phyloP scores from a whole-genome alignment of 1,140 invertebrate species.

The Varroa destructor region DNA sequence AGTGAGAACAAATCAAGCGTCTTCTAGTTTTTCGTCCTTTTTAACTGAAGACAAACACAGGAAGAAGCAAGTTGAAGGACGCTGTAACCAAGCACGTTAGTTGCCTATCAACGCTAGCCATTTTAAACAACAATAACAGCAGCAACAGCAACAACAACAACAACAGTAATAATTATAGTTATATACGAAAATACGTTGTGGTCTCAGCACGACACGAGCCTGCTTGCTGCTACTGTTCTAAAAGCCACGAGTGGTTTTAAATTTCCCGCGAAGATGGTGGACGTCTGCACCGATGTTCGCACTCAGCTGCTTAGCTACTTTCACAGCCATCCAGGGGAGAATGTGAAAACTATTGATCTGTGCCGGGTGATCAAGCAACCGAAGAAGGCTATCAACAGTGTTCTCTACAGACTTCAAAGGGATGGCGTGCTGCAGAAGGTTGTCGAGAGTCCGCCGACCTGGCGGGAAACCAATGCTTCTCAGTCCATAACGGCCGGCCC shows the following conservation, averaged over 20 bases:
- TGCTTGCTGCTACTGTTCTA: not conserved
- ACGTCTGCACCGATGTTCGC: slow-evolving; percentile 24
- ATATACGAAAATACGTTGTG: not conserved
- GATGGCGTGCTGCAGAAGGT: slow-evolving; percentile 36
- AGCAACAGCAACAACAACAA: not conserved
- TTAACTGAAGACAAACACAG: too few relatives aligned
- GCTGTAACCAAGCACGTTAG: too few relatives aligned
- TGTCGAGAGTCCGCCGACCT: slow-evolving; percentile 34
- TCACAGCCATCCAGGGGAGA: slow-evolving; percentile 25
- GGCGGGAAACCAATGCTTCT: slow-evolving; percentile 30
- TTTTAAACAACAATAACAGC: not conserved
- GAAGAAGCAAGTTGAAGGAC: too few relatives aligned
- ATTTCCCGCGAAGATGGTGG: slow-evolving; percentile 5
- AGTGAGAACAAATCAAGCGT: too few relatives aligned
- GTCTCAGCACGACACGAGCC: not conserved
- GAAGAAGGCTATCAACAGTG: slow-evolving; percentile 37
- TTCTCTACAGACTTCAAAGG: slow-evolving; percentile 36
- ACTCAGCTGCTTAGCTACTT: slow-evolving; percentile 24
- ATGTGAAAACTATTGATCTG: slow-evolving; percentile 16
- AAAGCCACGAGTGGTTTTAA: not conserved
- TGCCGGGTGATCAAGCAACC: slow-evolving; percentile 29
- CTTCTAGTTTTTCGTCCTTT: too few relatives aligned
- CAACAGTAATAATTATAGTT: not conserved
- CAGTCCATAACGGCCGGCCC: too few relatives aligned
- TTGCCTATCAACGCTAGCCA: too few relatives aligned